Evolutionary conservation across 2,888 invertebrate species (phyloP).

Genomic region (Mantis religiosa): DNA sequence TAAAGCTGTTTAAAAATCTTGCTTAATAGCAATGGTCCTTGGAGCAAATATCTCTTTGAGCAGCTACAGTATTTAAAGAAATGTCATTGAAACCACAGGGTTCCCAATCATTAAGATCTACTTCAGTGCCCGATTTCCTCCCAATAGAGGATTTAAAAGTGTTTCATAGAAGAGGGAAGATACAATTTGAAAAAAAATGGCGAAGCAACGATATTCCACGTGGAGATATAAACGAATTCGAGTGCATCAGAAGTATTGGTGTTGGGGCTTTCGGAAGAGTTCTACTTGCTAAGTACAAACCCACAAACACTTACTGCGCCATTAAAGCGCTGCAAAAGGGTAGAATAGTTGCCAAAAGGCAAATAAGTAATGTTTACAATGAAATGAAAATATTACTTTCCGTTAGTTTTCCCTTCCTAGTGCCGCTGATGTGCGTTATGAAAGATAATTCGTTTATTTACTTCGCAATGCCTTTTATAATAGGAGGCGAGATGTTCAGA

Average conservation of each 20-base stretch:
- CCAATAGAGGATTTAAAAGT: background rate
- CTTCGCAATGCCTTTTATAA: conserved; percentile 26
- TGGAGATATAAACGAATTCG: background rate
- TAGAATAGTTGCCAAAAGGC: conserved; percentile 24
- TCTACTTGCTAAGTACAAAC: conserved; percentile 13
- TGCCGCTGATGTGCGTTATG: conserved; percentile 20
- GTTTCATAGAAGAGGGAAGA: background rate
- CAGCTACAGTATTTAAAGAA: too few species aligned
- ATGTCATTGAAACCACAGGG: too few species aligned
- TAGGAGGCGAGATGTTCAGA: conserved; percentile 28
- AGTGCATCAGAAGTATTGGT: conserved; percentile 19
- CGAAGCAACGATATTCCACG: background rate
- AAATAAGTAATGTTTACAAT: conserved; percentile 24
- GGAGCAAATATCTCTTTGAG: too few species aligned
- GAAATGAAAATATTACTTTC: conserved; percentile 24
- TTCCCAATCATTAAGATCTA: too few species aligned
- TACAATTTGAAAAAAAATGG: background rate
- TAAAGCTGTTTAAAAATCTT: too few species aligned
- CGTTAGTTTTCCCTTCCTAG: conserved; percentile 17
- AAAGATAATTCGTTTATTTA: conserved; percentile 28
- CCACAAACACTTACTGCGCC: conserved; percentile 17
- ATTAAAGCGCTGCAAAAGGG: conserved; percentile 25
- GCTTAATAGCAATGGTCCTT: too few species aligned
- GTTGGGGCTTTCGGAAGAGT: conserved; percentile 28
- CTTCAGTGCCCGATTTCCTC: background rate